Conservation (phyloP, 2,113 vertebrate species). For the Istiophorus platypterus region DNA sequence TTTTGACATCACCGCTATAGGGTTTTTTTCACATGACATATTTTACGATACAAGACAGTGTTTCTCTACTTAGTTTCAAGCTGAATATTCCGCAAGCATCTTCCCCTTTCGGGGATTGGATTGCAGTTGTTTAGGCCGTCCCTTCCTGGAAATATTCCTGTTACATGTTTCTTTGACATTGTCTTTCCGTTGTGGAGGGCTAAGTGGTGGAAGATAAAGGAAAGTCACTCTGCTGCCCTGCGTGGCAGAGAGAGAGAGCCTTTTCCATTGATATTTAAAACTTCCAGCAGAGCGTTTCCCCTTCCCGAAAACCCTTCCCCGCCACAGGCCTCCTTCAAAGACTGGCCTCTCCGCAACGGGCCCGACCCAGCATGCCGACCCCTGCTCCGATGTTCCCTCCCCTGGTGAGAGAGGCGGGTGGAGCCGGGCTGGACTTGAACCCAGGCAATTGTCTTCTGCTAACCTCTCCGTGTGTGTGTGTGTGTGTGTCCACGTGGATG, state of each 20-base stretch:
- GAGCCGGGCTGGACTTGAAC: slow-evolving; percentile 67
- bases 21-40: not conserved
- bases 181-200: slow-evolving; percentile 61
- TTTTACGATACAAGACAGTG: not conserved
- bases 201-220: slow-evolving; percentile 62
- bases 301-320: slow-evolving; percentile 71
- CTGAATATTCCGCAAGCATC: slow-evolving; percentile 9
- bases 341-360: slow-evolving; percentile 40
- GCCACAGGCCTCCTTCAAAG: slow-evolving; percentile 75
- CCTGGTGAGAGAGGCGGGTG: slow-evolving; percentile 70
- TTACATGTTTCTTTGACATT: slow-evolving; percentile 70
- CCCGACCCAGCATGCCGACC: slow-evolving; percentile 72
- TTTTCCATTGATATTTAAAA: slow-evolving; percentile 76
- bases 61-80: slow-evolving; percentile 2
- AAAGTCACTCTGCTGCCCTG: slow-evolving; percentile 41
- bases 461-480: slow-evolving; percentile 55
- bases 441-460: slow-evolving; percentile 72
- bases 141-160: slow-evolving; percentile 71
- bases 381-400: slow-evolving; percentile 67
- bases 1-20: slow-evolving; percentile 16
- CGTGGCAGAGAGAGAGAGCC: slow-evolving; percentile 53
- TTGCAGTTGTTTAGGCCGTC: slow-evolving; percentile 42
- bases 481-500: slow-evolving; percentile 50
- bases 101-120: slow-evolving; percentile 17
- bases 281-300: slow-evolving; percentile 75